phyloP scores from a whole-genome alignment of 1,140 invertebrate species.

The Archivesica marissinica region DNA sequence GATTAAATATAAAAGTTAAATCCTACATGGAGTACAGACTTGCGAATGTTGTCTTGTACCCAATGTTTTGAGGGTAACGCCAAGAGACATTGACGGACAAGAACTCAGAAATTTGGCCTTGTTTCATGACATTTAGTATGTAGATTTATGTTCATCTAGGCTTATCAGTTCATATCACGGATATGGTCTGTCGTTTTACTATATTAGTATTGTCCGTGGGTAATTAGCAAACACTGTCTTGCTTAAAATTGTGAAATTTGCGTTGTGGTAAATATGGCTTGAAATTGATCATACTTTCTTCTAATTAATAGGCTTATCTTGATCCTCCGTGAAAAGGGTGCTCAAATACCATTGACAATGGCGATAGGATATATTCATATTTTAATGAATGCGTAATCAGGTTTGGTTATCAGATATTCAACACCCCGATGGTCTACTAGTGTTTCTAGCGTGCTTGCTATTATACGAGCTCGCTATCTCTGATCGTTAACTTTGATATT shows the following conservation, averaged over 20 bases:
- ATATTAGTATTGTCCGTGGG: not conserved
- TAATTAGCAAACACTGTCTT: conserved; percentile 6
- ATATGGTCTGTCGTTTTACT: conserved; percentile 7
- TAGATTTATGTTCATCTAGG: not conserved
- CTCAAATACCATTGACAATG: conserved; percentile 28
- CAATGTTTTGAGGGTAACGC: too few species aligned
- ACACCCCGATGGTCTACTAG: conserved; percentile 24
- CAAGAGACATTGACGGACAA: not conserved
- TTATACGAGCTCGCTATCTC: not conserved
- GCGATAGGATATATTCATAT: conserved; percentile 51
- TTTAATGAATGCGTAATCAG: conserved; percentile 55
- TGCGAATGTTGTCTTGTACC: too few species aligned
- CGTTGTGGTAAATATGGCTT: conserved; percentile 34
- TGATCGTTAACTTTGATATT: conserved; percentile 11
- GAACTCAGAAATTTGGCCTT: not conserved
- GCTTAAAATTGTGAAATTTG: conserved; percentile 23
- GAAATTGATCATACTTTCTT: conserved; percentile 47
- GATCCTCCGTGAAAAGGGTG: conserved; percentile 26
- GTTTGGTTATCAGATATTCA: conserved; percentile 30
- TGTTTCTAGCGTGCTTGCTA: not conserved
- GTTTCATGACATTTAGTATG: conserved; percentile 18
- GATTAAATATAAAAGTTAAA: too few species aligned
- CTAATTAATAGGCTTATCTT: conserved; percentile 55
- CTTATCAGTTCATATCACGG: not conserved
- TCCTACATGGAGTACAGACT: too few species aligned